phyloP scores from a whole-genome alignment of 1,140 invertebrate species.

The Lepidostoma basale region DNA sequence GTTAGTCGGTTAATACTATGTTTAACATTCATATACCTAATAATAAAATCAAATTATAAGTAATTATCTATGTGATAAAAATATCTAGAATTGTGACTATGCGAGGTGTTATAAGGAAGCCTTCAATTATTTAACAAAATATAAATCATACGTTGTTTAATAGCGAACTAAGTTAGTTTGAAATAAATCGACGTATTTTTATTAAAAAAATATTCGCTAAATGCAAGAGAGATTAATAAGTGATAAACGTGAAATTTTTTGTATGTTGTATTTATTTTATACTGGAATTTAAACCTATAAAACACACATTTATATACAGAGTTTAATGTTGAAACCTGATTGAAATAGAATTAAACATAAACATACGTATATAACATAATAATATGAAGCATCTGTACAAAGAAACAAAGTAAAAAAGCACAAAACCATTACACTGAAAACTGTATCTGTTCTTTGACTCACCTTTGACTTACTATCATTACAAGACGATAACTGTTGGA shows the following conservation, averaged over 20 bases:
- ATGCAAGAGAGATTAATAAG: background rate
- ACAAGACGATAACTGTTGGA: constrained; percentile 44
- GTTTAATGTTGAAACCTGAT: background rate
- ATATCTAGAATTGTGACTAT: background rate
- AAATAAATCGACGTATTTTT: constrained; percentile 1
- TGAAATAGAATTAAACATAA: background rate
- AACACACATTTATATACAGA: background rate
- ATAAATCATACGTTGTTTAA: background rate
- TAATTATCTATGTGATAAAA: constrained; percentile 9
- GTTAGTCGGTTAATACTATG: background rate
- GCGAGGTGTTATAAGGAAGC: constrained; percentile 10
- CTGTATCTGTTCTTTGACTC: constrained; percentile 23
- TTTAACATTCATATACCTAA: background rate
- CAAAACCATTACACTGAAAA: constrained; percentile 24
- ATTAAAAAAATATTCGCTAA: background rate
- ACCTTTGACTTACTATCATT: constrained; percentile 43
- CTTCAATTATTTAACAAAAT: background rate
- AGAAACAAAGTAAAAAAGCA: constrained; percentile 29
- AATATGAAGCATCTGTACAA: constrained; percentile 18
- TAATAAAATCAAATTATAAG: background rate
- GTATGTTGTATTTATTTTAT: too few relatives aligned
- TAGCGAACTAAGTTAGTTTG: too few relatives aligned
- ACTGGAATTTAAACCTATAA: too few relatives aligned
- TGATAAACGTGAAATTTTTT: too few relatives aligned
- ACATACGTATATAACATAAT: background rate